Evolutionary conservation across 2,797 vertebrate species (phyloP).

Genomic region (Aldrovandia affinis): DNA sequence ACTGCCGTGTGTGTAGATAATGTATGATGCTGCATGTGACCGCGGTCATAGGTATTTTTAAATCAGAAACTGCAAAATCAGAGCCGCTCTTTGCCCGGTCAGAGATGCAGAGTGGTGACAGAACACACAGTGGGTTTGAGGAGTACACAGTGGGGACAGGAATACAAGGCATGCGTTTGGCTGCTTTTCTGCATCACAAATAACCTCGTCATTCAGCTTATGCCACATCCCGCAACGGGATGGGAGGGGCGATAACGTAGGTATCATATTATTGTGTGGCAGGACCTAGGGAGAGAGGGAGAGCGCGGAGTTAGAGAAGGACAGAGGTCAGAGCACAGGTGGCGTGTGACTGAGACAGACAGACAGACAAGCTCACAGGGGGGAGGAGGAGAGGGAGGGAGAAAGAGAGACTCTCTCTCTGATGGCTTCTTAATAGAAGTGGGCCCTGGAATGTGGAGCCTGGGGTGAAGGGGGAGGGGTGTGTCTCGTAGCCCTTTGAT

Average conservation of each 20-base stretch:
- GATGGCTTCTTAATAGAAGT: slow-evolving; percentile 16
- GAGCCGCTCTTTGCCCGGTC: neutral
- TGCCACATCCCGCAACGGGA: neutral
- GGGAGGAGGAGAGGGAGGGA: slow-evolving; percentile 15
- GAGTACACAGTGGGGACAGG: neutral
- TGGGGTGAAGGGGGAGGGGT: slow-evolving; percentile 32
- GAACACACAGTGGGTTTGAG: neutral
- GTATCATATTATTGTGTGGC: neutral
- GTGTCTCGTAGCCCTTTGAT: slow-evolving; percentile 13
- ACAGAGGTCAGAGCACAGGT: neutral
- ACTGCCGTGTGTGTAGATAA: no score
- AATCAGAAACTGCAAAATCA: no score
- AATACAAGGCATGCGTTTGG: neutral
- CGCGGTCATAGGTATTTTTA: neutral
- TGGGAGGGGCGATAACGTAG: neutral
- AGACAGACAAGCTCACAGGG: slow-evolving; percentile 21
- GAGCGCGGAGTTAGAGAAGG: neutral
- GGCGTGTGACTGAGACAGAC: slow-evolving; percentile 21
- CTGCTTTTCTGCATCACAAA: slow-evolving; percentile 8
- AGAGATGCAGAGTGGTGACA: neutral
- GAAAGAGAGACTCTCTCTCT: neutral
- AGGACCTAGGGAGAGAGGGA: neutral
- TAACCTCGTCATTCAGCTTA: neutral
- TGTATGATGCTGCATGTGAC: neutral
- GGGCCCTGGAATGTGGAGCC: slow-evolving; percentile 51